Percentiles rank a stretch among this genome's conserved stretches.
phyloP scores from a whole-genome alignment of 2,797 vertebrate genomes.

The Ambastaia sidthimunki region DNA sequence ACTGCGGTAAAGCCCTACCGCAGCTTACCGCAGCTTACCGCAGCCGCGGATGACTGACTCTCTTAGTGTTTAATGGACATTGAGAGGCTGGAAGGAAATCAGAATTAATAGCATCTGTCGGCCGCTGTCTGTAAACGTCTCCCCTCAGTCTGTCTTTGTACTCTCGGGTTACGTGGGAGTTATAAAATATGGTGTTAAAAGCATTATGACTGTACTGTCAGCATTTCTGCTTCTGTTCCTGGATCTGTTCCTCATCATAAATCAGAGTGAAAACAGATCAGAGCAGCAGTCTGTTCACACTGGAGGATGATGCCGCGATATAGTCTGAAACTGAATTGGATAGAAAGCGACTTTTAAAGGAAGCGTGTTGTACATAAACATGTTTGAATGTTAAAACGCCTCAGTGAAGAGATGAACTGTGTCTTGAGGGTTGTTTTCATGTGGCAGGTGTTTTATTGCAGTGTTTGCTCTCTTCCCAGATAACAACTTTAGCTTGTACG shows the following conservation, averaged over 20 bases:
- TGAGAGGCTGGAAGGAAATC: background rate
- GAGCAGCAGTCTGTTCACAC: background rate
- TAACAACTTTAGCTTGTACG: no score
- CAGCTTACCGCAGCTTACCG: background rate
- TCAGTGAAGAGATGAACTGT: background rate
- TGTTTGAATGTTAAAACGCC: slow-evolving; percentile 9
- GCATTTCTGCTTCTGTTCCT: slow-evolving; percentile 35
- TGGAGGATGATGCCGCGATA: background rate
- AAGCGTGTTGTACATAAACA: background rate
- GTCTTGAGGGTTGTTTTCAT: background rate
- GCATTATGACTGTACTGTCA: slow-evolving; percentile 22
- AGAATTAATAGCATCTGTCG: background rate
- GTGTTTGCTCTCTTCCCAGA: no score
- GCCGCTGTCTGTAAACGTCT: background rate
- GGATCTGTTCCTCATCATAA: slow-evolving; percentile 23
- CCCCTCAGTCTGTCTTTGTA: background rate
- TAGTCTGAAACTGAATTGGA: background rate
- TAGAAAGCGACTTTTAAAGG: background rate
- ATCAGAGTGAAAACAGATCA: slow-evolving; percentile 27
- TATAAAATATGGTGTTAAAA: slow-evolving; percentile 27
- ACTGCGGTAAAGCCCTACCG: background rate
- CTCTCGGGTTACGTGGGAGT: background rate
- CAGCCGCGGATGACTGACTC: background rate
- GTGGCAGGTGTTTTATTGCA: no score
- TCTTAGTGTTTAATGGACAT: background rate